A percentile compares a stretch with the other conserved stretches of the same genome.
These are phyloP conservation scores for Guaruba guarouba DNA, from an alignment of 2,113 vertebrate species.

Conservation along the genomic window DNA sequence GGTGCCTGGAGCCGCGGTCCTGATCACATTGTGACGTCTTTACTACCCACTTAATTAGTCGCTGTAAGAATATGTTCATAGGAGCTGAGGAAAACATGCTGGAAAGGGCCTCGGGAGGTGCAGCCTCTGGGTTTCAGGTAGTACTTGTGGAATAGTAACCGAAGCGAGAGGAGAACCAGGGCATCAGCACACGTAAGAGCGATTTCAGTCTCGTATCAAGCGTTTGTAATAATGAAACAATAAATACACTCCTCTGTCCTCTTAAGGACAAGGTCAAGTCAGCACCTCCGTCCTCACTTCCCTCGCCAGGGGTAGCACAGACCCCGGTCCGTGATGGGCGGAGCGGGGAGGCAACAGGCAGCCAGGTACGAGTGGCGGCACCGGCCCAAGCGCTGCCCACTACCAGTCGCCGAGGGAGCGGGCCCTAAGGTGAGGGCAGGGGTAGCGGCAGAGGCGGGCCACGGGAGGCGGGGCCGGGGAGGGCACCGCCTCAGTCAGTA, in stretches of 20 bases:
- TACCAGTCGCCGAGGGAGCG: too few species aligned
- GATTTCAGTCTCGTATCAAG: fast-evolving
- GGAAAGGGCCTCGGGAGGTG: background rate
- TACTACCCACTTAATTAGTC: background rate
- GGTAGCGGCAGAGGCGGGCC: background rate
- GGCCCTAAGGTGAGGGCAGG: background rate
- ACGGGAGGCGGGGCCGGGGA: background rate
- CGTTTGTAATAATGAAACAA: background rate
- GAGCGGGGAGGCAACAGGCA: too few species aligned
- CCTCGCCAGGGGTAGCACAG: background rate
- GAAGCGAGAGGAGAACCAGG: background rate
- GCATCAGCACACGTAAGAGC: fast-evolving
- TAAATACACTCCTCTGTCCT: fast-evolving
- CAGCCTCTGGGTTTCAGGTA: background rate
- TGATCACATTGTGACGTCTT: background rate
- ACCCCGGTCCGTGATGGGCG: fast-evolving
- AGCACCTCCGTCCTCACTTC: background rate
- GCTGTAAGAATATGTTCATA: background rate
- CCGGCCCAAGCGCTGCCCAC: too few species aligned
- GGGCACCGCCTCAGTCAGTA: background rate
- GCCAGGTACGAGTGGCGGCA: background rate
- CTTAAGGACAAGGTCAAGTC: background rate
- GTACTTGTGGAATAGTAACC: fast-evolving
- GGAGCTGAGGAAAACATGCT: background rate
- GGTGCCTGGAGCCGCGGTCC: background rate